phyloP scores from a whole-genome alignment of 2,113 vertebrate genomes.

The Ancistrus triradiatus region DNA sequence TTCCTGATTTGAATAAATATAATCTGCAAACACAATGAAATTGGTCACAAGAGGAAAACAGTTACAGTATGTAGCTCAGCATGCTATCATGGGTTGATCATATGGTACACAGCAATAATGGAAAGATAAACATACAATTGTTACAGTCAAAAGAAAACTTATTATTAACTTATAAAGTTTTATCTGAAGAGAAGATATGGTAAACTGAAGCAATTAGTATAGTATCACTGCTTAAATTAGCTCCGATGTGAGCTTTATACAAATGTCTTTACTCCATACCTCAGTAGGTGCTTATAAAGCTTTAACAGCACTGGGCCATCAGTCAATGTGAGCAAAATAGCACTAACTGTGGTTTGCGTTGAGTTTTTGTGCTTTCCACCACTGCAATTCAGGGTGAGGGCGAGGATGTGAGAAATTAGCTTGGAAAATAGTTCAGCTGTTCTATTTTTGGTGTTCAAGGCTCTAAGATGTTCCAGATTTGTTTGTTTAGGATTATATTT shows the following conservation, averaged over 20 bases:
- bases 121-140: not conserved
- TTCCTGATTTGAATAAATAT: too few relatives aligned
- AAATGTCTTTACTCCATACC: constrained; percentile 20
- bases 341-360: constrained; percentile 13
- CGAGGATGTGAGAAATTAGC: not conserved
- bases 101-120: not conserved
- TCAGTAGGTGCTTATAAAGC: constrained; percentile 27
- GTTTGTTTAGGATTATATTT: too few relatives aligned
- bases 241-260: constrained; percentile 4
- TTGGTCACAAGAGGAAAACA: too few relatives aligned
- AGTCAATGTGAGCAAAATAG: not conserved
- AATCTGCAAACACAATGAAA: too few relatives aligned
- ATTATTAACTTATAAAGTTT: not conserved
- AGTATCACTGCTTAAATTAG: not conserved
- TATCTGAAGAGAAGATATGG: not conserved
- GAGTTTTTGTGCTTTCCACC: constrained; percentile 32
- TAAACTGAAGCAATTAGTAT: not conserved
- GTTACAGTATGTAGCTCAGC: too few relatives aligned
- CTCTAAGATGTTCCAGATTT: too few relatives aligned
- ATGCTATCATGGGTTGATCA: too few relatives aligned
- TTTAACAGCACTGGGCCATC: constrained; percentile 8
- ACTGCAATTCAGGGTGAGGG: not conserved
- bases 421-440: not conserved
- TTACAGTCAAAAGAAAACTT: too few relatives aligned
- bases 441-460: not conserved